A percentile compares a stretch with the other conserved stretches of the same genome.
Evolutionary conservation across 1,140 invertebrate genomes (phyloP).

Genomic region (Campoletis sonorensis): DNA sequence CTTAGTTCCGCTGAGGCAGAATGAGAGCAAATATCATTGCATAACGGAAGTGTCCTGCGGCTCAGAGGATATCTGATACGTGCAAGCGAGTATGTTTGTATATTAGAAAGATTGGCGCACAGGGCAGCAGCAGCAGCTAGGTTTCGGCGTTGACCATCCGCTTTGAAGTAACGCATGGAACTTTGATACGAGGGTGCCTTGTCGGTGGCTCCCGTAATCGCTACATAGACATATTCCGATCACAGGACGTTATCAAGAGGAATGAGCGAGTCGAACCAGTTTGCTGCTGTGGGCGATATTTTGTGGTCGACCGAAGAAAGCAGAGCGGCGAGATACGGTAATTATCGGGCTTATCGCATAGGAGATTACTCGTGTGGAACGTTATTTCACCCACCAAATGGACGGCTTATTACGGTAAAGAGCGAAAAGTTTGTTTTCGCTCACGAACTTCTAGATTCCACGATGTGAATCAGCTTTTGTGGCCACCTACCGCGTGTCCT

Average conservation of each 20-base stretch:
- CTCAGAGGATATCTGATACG: background rate
- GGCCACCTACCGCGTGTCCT: too few relatives aligned
- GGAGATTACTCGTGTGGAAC: slow-evolving; percentile 8
- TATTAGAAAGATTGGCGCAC: slow-evolving; percentile 3
- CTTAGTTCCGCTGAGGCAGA: too few relatives aligned
- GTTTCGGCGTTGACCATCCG: slow-evolving; percentile 24
- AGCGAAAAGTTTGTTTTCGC: background rate
- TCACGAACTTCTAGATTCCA: background rate
- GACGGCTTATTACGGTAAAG: slow-evolving; percentile 3
- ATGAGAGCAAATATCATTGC: too few relatives aligned
- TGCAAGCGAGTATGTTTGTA: background rate
- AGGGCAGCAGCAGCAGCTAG: background rate
- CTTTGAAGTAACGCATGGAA: background rate
- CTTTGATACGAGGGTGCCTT: slow-evolving; percentile 5
- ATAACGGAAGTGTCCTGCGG: background rate
- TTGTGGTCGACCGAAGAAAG: slow-evolving; percentile 7
- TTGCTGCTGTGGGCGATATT: background rate
- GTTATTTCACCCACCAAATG: background rate
- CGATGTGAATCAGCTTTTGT: too few relatives aligned
- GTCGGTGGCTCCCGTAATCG: too few relatives aligned
- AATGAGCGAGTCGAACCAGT: background rate
- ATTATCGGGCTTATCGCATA: slow-evolving; percentile 19
- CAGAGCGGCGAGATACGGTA: slow-evolving; percentile 13
- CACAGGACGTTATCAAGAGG: slow-evolving; percentile 16
- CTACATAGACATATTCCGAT: background rate